Percentiles rank a stretch among this genome's conserved stretches.
These are phyloP conservation scores for Malthinus flaveolus DNA, from an alignment of 2,888 invertebrate species.

Conservation along the genomic window DNA sequence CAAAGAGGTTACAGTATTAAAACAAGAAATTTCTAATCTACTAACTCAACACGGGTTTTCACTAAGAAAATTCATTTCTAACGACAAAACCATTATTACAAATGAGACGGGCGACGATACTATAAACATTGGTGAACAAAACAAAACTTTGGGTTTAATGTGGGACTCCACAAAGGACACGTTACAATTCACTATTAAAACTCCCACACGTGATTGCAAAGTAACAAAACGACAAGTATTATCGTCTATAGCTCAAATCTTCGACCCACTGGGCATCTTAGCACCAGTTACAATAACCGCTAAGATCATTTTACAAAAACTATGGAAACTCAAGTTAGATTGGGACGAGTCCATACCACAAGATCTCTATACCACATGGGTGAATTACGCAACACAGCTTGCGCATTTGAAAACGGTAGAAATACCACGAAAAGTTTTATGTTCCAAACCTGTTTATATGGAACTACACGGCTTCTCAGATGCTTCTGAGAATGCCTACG, in stretches of 20 bases:
- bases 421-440: not conserved
- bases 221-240: not conserved
- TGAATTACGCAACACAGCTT: not conserved
- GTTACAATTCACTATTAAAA: not conserved
- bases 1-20: too few relatives aligned
- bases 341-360: conserved; percentile 10
- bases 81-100: conserved; percentile 12
- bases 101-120: too few relatives aligned
- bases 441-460: not conserved
- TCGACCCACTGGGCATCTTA: conserved; percentile 9
- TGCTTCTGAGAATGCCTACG: too few relatives aligned
- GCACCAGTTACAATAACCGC: conserved; percentile 1
- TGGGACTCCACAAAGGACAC: too few relatives aligned
- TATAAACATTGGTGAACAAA: too few relatives aligned
- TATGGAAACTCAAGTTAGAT: not conserved
- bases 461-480: not conserved
- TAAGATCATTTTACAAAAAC: conserved; percentile 10
- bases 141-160: too few relatives aligned
- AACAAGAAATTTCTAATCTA: too few relatives aligned
- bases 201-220: not conserved
- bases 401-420: not conserved
- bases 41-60: conserved; percentile 31
- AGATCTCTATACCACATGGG: not conserved
- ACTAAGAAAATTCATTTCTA: conserved; percentile 38
- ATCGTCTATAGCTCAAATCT: not conserved